Percentiles rank a stretch among this genome's conserved stretches.
Conservation (phyloP, 1,140 invertebrate genomes). For the Holotrichia oblita region DNA sequence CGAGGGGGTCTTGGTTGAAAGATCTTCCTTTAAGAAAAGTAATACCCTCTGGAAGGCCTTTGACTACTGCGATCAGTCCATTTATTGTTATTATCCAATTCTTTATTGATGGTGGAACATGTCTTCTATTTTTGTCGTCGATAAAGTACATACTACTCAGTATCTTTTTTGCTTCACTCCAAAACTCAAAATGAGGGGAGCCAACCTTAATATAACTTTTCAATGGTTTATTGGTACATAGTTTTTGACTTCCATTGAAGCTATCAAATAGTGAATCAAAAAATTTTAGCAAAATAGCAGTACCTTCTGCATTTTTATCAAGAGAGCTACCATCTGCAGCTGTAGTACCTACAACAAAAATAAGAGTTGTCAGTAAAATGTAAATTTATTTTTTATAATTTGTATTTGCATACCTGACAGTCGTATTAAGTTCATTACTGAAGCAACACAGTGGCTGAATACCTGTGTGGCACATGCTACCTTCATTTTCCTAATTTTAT, state of each 20-base stretch:
- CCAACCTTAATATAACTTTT: neutral
- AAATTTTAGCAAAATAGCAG: neutral
- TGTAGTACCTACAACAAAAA: neutral
- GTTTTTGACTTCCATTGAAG: neutral
- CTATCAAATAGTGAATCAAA: conserved; percentile 16
- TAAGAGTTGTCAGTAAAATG: no score
- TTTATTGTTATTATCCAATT: conserved; percentile 42
- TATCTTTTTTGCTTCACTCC: neutral
- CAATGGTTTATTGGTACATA: neutral
- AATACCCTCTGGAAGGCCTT: conserved; percentile 25
- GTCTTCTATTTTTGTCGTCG: neutral
- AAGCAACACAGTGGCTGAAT: conserved; percentile 37
- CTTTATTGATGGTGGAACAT: conserved; percentile 38
- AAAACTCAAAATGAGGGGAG: neutral
- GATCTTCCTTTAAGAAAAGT: conserved; percentile 37
- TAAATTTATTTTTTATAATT: neutral
- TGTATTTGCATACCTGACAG: neutral
- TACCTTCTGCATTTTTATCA: neutral
- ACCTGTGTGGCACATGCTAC: conserved; percentile 38
- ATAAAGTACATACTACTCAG: neutral
- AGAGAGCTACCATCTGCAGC: neutral
- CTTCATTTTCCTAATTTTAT: conserved; percentile 44
- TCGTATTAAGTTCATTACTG: neutral
- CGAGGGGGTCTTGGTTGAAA: conserved; percentile 48
- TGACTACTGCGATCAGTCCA: neutral